phyloP scores from a whole-genome alignment of 1,140 invertebrate species.

The Conus betulinus region DNA sequence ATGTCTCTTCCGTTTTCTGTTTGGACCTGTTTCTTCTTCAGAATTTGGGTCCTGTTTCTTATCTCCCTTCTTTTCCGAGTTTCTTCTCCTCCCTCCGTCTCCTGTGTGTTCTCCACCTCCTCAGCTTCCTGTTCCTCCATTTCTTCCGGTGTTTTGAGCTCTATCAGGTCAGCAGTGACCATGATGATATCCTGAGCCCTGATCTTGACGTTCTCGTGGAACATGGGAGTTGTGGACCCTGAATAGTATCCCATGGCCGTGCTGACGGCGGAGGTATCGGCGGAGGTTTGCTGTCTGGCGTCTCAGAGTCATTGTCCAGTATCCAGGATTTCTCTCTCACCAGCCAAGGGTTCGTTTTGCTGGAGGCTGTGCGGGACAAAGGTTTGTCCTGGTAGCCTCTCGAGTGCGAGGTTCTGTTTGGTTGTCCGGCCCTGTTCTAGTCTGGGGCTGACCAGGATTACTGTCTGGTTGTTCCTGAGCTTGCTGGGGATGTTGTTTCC shows the following conservation, averaged over 20 bases:
- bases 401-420: neutral
- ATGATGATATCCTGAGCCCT: neutral
- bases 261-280: neutral
- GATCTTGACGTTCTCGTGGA: conserved; percentile 9
- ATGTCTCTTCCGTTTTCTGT: neutral
- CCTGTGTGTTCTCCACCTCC: neutral
- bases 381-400: neutral
- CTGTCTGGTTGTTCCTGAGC: neutral
- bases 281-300: neutral
- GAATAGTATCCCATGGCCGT: neutral
- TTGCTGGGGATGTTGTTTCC: neutral
- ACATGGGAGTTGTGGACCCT: neutral
- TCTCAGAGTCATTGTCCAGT: neutral
- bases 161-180: neutral
- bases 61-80: neutral
- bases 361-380: neutral
- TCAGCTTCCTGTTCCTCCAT: neutral
- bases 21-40: neutral
- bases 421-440: neutral
- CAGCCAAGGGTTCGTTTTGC: neutral
- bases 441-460: neutral
- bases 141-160: neutral
- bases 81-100: neutral
- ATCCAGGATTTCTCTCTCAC: neutral
- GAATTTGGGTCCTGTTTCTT: neutral